These are phyloP conservation scores for Seriola quinqueradiata DNA, from an alignment of 2,113 vertebrate species.

Conservation along the genomic window DNA sequence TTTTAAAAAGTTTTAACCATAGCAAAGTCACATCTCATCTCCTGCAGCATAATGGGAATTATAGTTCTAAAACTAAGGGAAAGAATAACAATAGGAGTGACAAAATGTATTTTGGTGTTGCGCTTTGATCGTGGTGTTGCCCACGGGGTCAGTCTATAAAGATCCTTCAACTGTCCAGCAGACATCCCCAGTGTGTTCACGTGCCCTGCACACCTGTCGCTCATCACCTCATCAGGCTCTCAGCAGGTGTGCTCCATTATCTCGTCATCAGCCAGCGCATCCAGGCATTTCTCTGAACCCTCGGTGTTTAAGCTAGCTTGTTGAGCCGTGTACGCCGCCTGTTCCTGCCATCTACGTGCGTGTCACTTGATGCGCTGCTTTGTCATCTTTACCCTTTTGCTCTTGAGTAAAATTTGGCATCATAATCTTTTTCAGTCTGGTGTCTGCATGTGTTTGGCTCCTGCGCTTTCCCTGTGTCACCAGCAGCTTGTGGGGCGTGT, in stretches of 20 bases:
- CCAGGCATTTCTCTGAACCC: not conserved
- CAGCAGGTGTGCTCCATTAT: slow-evolving; percentile 10
- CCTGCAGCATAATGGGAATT: no score
- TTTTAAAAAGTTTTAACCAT: no score
- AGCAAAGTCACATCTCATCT: not conserved
- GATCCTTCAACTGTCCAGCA: not conserved
- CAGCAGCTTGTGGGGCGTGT: not conserved
- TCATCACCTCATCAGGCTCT: slow-evolving; percentile 2
- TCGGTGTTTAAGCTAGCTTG: rapidly evolving
- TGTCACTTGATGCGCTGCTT: not conserved
- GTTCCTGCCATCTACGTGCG: not conserved
- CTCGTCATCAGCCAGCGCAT: slow-evolving; percentile 1
- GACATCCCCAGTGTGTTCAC: not conserved
- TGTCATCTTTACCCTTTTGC: not conserved
- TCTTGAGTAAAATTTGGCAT: not conserved
- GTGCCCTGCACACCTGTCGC: slow-evolving; percentile 7
- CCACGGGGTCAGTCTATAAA: not conserved
- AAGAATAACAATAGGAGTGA: no score
- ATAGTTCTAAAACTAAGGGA: not conserved
- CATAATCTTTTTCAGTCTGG: not conserved
- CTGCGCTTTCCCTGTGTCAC: not conserved
- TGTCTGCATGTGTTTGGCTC: not conserved
- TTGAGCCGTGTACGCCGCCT: not conserved
- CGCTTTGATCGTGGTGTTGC: not conserved
- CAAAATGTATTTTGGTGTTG: not conserved